These are phyloP conservation scores for Larimichthys polyactis DNA, from an alignment of 2,113 vertebrate genomes.

Conservation along the genomic window DNA sequence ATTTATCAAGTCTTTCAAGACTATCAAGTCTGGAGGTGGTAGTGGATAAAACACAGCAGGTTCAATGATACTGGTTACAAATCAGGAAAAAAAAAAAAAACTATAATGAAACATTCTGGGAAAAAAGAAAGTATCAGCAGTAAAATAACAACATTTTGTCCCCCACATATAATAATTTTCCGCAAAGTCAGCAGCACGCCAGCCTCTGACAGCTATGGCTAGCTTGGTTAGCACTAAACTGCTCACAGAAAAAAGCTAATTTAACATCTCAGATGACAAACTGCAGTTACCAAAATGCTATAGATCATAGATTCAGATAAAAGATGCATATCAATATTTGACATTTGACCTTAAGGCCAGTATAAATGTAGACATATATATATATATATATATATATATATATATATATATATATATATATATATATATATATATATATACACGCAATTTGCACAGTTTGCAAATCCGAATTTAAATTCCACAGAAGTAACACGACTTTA, in stretches of 20 bases:
- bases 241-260: not conserved
- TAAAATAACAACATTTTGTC: not conserved
- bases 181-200: not conserved
- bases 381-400: slow-evolving; percentile 21
- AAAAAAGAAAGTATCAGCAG: not conserved
- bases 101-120: too few species aligned
- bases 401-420: too few species aligned
- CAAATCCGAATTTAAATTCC: too few species aligned
- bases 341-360: slow-evolving; percentile 1
- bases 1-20: too few species aligned
- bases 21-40: too few species aligned
- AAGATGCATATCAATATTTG: too few species aligned
- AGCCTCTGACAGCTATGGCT: too few species aligned
- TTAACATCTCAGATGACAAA: not conserved
- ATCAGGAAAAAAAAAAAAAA: not conserved
- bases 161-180: not conserved
- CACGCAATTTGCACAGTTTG: too few species aligned
- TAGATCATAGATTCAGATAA: not conserved
- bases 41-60: not conserved
- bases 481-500: too few species aligned
- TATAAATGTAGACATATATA: slow-evolving; percentile 14
- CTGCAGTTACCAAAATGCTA: not conserved
- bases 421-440: too few species aligned
- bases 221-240: too few species aligned
- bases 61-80: not conserved